Evolutionary conservation across 2,888 invertebrate genomes (phyloP).

Genomic region (Cinara cedri): DNA sequence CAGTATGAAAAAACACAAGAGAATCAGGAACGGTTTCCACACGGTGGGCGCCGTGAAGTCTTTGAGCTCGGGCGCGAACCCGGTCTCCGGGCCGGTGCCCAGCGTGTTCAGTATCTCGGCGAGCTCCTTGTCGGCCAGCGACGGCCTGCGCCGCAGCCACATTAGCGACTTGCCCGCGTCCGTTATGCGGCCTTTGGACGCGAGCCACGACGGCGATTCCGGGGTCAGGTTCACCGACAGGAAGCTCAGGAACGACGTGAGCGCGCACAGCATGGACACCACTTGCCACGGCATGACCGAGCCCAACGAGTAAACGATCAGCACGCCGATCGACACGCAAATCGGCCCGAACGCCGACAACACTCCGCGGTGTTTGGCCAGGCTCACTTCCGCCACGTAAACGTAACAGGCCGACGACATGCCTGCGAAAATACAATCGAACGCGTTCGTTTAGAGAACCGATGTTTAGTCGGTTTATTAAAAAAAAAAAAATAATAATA

Average conservation of each 20-base stretch:
- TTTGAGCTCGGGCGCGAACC: not conserved
- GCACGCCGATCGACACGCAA: conserved; percentile 74
- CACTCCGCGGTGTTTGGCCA: conserved; percentile 72
- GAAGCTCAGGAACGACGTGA: conserved; percentile 67
- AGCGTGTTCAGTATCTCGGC: conserved; percentile 62
- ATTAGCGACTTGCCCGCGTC: conserved; percentile 70
- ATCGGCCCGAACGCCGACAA: conserved; percentile 75
- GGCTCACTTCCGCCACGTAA: conserved; percentile 74
- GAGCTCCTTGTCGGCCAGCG: conserved; percentile 72
- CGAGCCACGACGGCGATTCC: conserved; percentile 74
- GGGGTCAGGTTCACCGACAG: conserved; percentile 71
- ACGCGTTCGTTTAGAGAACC: too few species aligned
- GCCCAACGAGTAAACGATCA: conserved; percentile 73
- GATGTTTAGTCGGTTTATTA: too few species aligned
- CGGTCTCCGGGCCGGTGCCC: conserved; percentile 1
- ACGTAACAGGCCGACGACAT: conserved; percentile 75
- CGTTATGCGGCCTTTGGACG: conserved; percentile 68
- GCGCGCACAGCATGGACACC: conserved; percentile 67
- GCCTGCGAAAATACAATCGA: conserved; percentile 63
- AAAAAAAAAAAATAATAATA: too few species aligned
- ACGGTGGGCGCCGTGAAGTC: conserved; percentile 63
- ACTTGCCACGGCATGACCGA: conserved; percentile 71
- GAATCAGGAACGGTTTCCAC: conserved; percentile 72
- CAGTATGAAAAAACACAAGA: conserved; percentile 72
- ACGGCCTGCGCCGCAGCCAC: conserved; percentile 71